Percentiles rank a stretch among this genome's conserved stretches.
phyloP scores from a whole-genome alignment of 1,140 invertebrate genomes.

The Euschistus heros region DNA sequence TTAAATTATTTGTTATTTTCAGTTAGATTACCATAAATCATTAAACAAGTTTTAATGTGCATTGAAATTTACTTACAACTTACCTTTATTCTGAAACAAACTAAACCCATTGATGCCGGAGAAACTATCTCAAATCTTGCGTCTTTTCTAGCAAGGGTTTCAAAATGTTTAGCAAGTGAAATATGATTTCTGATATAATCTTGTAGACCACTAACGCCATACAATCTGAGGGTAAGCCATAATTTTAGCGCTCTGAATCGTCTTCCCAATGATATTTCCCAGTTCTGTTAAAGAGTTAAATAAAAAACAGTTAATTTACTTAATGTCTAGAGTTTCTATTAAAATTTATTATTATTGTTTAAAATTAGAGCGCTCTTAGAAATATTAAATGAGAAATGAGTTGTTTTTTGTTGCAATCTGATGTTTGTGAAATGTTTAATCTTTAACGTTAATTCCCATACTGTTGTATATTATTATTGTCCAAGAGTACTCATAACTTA shows the following conservation, averaged over 20 bases:
- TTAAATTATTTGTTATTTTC: neutral
- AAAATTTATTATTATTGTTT: no score
- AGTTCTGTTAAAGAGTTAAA: slow-evolving; percentile 53
- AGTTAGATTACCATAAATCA: neutral
- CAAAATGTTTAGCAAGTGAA: slow-evolving; percentile 63
- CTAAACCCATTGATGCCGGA: slow-evolving; percentile 63
- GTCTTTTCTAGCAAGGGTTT: slow-evolving; percentile 54
- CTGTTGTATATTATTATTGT: no score
- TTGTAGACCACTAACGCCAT: slow-evolving; percentile 71
- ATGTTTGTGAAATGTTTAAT: no score
- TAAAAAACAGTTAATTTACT: neutral
- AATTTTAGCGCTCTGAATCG: slow-evolving; percentile 86
- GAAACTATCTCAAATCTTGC: slow-evolving; percentile 65
- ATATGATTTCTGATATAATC: slow-evolving; percentile 67
- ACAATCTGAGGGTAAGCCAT: slow-evolving; percentile 82
- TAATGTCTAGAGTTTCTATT: neutral
- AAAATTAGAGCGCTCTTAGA: no score
- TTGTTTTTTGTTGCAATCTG: no score
- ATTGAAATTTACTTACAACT: neutral
- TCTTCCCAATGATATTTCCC: slow-evolving; percentile 85
- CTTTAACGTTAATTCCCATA: no score
- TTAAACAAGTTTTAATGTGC: neutral
- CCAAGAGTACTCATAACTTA: no score
- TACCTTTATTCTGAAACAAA: slow-evolving; percentile 78
- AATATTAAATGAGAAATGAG: no score